Evolutionary conservation across 2,888 invertebrate genomes (phyloP).

Genomic region (Penaeus monodon): DNA sequence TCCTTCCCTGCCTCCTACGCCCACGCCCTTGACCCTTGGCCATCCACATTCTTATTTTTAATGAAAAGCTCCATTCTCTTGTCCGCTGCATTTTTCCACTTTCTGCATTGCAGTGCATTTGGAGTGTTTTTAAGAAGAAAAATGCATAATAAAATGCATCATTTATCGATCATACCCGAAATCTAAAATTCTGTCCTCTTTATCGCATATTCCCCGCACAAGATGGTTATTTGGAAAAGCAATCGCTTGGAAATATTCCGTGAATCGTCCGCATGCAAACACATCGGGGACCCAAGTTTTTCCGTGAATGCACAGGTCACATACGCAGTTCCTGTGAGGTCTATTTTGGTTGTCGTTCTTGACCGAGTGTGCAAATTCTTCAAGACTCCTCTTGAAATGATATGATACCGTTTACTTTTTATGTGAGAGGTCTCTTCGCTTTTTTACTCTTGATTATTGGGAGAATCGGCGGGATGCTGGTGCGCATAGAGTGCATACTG

Average conservation of each 20-base stretch:
- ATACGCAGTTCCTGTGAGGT: background rate
- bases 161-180: too few species aligned
- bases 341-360: background rate
- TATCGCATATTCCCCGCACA: too few species aligned
- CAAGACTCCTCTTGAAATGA: constrained; percentile 15
- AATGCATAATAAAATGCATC: too few species aligned
- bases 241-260: too few species aligned
- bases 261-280: too few species aligned
- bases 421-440: constrained; percentile 16
- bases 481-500: constrained; percentile 46
- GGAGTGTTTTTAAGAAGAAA: too few species aligned
- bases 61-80: background rate
- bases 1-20: background rate
- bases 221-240: too few species aligned
- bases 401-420: constrained; percentile 32
- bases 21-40: constrained; percentile 12
- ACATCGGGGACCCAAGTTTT: background rate
- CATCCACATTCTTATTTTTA: background rate
- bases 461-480: constrained; percentile 33
- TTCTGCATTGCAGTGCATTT: constrained; percentile 22
- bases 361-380: constrained; percentile 8
- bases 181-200: too few species aligned
- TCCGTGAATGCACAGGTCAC: constrained; percentile 10
- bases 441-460: constrained; percentile 39
- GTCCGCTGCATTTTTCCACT: constrained; percentile 1